Evolutionary conservation across 2,113 vertebrate species (phyloP).

Genomic region (Bostrychus sinensis): DNA sequence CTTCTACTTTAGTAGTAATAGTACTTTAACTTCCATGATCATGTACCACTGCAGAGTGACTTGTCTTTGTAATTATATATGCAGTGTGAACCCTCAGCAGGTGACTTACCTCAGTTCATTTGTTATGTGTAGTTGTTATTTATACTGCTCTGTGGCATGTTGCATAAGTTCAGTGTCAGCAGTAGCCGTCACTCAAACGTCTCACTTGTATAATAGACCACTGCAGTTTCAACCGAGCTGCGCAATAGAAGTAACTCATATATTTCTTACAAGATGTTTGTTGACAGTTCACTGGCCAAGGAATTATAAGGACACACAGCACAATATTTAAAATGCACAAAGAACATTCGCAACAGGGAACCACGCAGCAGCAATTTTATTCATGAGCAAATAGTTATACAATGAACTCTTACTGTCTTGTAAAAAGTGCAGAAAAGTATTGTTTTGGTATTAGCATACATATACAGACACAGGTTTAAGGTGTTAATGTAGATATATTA

Average conservation of each 20-base stretch:
- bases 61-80: conserved; percentile 6
- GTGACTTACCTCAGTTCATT: not conserved
- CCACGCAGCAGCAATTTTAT: conserved; percentile 1
- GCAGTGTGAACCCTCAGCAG: conserved; percentile 1
- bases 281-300: not conserved
- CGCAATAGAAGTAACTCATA: not conserved
- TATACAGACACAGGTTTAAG: not conserved
- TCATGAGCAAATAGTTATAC: not conserved
- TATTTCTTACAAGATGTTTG: not conserved
- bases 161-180: not conserved
- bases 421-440: not conserved
- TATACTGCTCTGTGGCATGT: not conserved
- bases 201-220: not conserved
- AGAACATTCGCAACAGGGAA: not conserved
- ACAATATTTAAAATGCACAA: conserved; percentile 1
- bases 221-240: not conserved
- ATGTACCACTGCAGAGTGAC: not conserved
- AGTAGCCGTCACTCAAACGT: not conserved
- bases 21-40: too few species aligned
- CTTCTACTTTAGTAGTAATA: too few species aligned
- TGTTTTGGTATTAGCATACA: not conserved
- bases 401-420: not conserved
- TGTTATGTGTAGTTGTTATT: not conserved
- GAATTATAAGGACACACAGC: not conserved
- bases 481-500: too few species aligned